These are phyloP conservation scores for Lampris incognitus DNA, from an alignment of 2,113 vertebrate species.

Conservation along the genomic window DNA sequence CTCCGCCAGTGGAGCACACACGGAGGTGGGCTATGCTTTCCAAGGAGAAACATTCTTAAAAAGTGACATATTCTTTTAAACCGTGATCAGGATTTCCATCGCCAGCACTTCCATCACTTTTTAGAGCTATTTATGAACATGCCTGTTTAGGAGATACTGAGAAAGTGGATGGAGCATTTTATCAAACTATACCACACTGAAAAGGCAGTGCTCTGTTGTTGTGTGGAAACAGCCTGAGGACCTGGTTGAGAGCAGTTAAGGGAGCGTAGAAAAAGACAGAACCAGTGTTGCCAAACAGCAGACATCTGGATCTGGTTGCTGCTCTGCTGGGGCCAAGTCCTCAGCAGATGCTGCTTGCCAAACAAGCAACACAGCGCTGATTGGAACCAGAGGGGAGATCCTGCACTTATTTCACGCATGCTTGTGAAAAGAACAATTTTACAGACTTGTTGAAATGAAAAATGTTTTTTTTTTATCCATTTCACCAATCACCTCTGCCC, in stretches of 20 bases:
- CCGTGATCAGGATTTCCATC: background rate
- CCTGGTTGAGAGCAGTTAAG: slow-evolving; percentile 24
- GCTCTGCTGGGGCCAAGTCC: slow-evolving; percentile 52
- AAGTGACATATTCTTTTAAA: background rate
- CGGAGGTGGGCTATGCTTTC: too few relatives aligned
- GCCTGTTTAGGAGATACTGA: background rate
- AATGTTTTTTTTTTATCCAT: too few relatives aligned
- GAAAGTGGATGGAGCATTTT: background rate
- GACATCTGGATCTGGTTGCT: slow-evolving; percentile 79
- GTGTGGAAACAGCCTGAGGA: slow-evolving; percentile 9
- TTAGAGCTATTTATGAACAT: background rate
- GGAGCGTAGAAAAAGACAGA: slow-evolving; percentile 42
- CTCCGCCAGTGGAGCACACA: background rate
- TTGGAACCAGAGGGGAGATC: slow-evolving; percentile 73
- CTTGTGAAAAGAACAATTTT: slow-evolving; percentile 68
- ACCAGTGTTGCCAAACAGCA: slow-evolving; percentile 65
- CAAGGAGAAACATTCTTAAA: too few relatives aligned
- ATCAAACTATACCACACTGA: background rate
- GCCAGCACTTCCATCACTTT: background rate
- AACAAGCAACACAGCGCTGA: slow-evolving; percentile 72
- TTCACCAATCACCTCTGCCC: too few relatives aligned
- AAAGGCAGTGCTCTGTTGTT: background rate
- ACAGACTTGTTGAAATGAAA: background rate
- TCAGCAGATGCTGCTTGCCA: slow-evolving; percentile 71
- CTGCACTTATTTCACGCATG: slow-evolving; percentile 51